These are phyloP conservation scores for Mus musculus DNA, from an alignment of 2,113 vertebrate genomes.

Conservation along the genomic window DNA sequence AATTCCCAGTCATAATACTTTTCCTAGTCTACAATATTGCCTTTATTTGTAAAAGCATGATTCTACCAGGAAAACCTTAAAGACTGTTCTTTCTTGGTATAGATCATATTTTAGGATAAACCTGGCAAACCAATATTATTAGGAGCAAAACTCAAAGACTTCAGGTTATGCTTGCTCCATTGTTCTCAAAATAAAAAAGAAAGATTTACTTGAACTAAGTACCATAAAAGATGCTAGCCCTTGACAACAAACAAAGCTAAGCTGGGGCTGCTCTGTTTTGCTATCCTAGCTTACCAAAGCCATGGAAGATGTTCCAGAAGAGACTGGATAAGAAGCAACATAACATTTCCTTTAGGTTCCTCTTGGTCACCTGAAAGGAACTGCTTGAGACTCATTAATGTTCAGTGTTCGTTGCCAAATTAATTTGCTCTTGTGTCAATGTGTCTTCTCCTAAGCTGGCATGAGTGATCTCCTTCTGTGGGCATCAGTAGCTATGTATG, in stretches of 20 bases:
- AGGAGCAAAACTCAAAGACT: conserved; percentile 46
- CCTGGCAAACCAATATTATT: neutral
- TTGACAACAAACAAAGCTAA: conserved; percentile 64
- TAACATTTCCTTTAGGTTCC: conserved; percentile 42
- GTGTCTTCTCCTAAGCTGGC: neutral
- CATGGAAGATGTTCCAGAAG: conserved; percentile 64
- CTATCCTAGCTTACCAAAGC: conserved; percentile 66
- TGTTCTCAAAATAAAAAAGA: conserved; percentile 65
- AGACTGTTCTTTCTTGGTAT: neutral
- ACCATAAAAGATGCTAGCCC: conserved; percentile 73
- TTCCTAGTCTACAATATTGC: conserved; percentile 31
- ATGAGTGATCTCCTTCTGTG: neutral
- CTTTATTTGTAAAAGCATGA: conserved; percentile 31
- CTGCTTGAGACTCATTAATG: conserved; percentile 20
- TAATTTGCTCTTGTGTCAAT: neutral
- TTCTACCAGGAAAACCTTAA: neutral
- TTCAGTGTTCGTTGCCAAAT: neutral
- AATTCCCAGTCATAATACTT: neutral
- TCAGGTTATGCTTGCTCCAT: conserved; percentile 20
- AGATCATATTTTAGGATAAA: neutral
- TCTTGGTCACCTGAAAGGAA: conserved; percentile 44
- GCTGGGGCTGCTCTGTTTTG: conserved; percentile 63
- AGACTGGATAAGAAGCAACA: conserved; percentile 61
- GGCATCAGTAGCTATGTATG: conserved; percentile 14
- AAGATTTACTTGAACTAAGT: conserved; percentile 65